Evolutionary conservation across 2,797 vertebrate species (phyloP).

Genomic region (Amblyraja radiata): DNA sequence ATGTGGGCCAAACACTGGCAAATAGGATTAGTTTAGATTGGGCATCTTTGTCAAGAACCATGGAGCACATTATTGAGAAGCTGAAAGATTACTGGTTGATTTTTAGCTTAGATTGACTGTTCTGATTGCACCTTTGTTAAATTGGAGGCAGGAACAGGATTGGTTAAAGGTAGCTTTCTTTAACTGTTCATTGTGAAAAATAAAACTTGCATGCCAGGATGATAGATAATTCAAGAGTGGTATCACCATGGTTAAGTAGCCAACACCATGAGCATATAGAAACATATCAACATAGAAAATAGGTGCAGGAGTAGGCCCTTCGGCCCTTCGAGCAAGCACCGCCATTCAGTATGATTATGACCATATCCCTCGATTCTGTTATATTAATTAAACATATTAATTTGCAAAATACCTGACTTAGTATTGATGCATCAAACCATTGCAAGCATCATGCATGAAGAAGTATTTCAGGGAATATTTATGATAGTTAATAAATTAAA

Average conservation of each 20-base stretch:
- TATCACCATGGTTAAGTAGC: not conserved
- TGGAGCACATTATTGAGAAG: not conserved
- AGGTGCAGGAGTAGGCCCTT: too few species aligned
- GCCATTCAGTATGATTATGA: too few species aligned
- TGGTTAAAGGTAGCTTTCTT: not conserved
- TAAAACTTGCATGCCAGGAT: not conserved
- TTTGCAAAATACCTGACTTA: not conserved
- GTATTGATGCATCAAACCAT: not conserved
- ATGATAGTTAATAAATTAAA: too few species aligned
- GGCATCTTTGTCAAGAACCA: not conserved
- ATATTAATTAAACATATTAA: too few species aligned
- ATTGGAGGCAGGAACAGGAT: not conserved
- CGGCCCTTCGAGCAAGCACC: too few species aligned
- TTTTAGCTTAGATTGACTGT: not conserved
- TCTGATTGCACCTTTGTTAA: not conserved
- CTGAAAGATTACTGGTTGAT: not conserved
- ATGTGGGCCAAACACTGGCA: too few species aligned
- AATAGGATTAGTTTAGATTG: too few species aligned
- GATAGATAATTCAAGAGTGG: not conserved
- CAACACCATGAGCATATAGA: too few species aligned
- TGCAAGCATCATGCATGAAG: not conserved
- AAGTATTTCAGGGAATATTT: not conserved
- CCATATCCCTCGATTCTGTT: too few species aligned
- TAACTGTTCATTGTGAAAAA: not conserved
- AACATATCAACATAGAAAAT: too few species aligned